Percentiles rank a stretch among this genome's conserved stretches.
Evolutionary conservation across 2,113 vertebrate species (phyloP).

Genomic region (Porphyrio hochstetteri): DNA sequence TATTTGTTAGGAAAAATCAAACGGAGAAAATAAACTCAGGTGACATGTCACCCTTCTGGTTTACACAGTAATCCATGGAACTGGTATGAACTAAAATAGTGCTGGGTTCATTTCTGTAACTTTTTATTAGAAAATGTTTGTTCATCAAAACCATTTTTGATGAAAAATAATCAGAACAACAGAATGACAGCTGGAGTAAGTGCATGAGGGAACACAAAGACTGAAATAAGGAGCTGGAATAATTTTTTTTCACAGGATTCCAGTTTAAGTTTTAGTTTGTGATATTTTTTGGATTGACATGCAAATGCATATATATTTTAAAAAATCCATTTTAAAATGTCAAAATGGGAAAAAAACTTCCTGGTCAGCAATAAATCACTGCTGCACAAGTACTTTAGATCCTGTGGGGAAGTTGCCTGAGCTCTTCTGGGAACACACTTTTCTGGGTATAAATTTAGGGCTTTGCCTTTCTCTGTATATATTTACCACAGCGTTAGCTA

Average conservation of each 20-base stretch:
- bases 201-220: not conserved
- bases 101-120: not conserved
- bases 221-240: not conserved
- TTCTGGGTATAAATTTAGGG: not conserved
- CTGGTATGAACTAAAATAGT: not conserved
- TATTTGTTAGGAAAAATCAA: not conserved
- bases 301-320: not conserved
- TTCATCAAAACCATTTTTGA: not conserved
- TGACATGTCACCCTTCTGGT: not conserved
- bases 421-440: not conserved
- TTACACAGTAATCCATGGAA: not conserved
- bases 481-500: rapidly evolving
- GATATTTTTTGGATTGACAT: not conserved
- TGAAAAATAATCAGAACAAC: not conserved
- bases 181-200: not conserved
- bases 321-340: not conserved
- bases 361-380: not conserved
- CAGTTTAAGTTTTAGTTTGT: not conserved
- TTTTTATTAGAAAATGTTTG: not conserved
- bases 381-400: not conserved
- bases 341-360: not conserved
- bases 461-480: not conserved
- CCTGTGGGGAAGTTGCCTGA: not conserved
- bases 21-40: not conserved
- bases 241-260: not conserved